A percentile compares a stretch with the other conserved stretches of the same genome.
Evolutionary conservation across 2,888 invertebrate genomes (phyloP).

Genomic region (Heliconius ismenius): DNA sequence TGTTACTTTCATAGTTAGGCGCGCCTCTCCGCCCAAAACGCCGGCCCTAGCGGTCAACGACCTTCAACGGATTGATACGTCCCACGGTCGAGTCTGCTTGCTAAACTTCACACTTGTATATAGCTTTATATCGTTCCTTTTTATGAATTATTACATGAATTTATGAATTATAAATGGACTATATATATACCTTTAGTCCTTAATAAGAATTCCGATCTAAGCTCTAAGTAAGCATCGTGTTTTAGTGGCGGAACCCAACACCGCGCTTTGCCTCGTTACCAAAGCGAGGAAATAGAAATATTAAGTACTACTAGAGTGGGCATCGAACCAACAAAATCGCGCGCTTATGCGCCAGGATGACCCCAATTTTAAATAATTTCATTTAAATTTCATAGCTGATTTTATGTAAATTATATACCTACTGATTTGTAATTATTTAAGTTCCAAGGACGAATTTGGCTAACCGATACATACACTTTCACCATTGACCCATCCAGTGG

Average conservation of each 20-base stretch:
- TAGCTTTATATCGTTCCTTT: not conserved
- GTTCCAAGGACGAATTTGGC: not conserved
- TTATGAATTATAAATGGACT: no score
- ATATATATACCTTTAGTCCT: not conserved
- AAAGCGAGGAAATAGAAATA: no score
- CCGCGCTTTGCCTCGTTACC: no score
- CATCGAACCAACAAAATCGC: no score
- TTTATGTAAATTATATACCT: not conserved
- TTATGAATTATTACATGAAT: no score
- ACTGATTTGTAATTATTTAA: conserved; percentile 2
- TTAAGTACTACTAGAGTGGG: no score
- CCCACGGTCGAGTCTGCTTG: conserved; percentile 6
- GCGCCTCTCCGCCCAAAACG: conserved; percentile 16
- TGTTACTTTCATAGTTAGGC: not conserved
- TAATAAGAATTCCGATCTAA: not conserved
- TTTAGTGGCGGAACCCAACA: no score
- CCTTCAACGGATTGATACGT: conserved; percentile 12
- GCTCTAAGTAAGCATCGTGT: no score
- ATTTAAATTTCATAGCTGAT: not conserved
- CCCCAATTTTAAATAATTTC: no score
- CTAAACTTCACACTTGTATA: conserved; percentile 11
- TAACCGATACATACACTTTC: conserved; percentile 30
- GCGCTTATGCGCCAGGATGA: no score
- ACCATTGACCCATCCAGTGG: conserved; percentile 17
- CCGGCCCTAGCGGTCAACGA: conserved; percentile 23